Evolutionary conservation across 2,888 invertebrate species (phyloP).

Genomic region (Agrilus cyanescens): DNA sequence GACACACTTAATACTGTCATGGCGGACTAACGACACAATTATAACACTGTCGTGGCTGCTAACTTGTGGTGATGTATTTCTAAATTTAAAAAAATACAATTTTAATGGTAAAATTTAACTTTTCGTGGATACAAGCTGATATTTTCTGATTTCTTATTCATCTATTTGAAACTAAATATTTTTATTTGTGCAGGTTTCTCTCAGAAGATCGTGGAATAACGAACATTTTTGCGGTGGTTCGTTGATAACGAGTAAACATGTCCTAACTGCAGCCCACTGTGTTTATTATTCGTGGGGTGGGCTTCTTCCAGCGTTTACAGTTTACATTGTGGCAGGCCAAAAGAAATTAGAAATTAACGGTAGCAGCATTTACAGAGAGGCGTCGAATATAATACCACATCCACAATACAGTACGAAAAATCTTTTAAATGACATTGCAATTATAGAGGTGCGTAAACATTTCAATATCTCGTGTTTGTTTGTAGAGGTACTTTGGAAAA

Average conservation of each 20-base stretch:
- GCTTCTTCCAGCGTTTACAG: slow-evolving; percentile 14
- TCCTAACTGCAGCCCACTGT: slow-evolving; percentile 24
- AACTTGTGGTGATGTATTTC: not conserved
- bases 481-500: not conserved
- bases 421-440: slow-evolving; percentile 21
- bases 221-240: slow-evolving; percentile 23
- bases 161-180: too few relatives aligned
- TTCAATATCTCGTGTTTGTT: not conserved
- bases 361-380: slow-evolving; percentile 16
- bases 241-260: slow-evolving; percentile 17
- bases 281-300: slow-evolving; percentile 23
- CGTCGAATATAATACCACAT: slow-evolving; percentile 17
- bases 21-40: too few relatives aligned
- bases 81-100: not conserved
- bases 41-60: not conserved
- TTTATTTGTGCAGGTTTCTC: slow-evolving; percentile 18
- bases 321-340: slow-evolving; percentile 20
- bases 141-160: too few relatives aligned
- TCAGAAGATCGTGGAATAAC: slow-evolving; percentile 22
- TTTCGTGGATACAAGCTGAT: too few relatives aligned
- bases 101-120: not conserved
- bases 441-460: slow-evolving; percentile 16
- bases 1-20: too few relatives aligned
- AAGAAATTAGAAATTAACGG: slow-evolving; percentile 11
- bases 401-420: slow-evolving; percentile 14